Evolutionary conservation across 2,888 invertebrate species (phyloP), one percentile per base, ranked within the genome.

Genomic region (Keiferia lycopersicella): DNA sequence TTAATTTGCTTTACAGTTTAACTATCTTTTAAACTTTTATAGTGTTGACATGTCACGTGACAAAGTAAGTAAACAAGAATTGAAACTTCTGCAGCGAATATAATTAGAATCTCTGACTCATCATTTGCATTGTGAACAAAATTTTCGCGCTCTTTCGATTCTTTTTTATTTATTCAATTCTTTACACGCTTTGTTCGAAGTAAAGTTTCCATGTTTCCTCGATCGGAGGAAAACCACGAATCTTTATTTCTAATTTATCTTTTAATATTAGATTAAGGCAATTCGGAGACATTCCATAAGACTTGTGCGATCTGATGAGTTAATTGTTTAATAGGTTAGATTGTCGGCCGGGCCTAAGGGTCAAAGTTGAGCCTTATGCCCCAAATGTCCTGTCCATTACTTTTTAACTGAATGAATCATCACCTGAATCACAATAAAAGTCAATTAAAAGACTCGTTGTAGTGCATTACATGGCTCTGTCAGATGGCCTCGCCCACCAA

Each of bases 171-270:
- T 70, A 67, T 68, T 71, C 68, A 69, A 73, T 64, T 72, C 71
- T 64, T 64, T 66, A 51, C 51, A 51, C 51, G 51, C 51, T 51
- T 51, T 65, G 12, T 64, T 58, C 61, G 68, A 71, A 73, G 76
- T 77, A 75, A 85, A 84, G 80, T 81, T 66, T 84, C 86, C 65
- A 70, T 70, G 75, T 81, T 82, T 87, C 87, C 85, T 87, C 82
- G 67, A 10, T 16, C 6, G 18, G 77, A 86, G 84, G 87, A 86
- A 78, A 73, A 71, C 67, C 73, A 69, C 74, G 80, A 75, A 80
- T 73, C 79, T 82, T 82, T 65, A 56, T 60, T 64, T 64, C 26
- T 57, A 16, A 18, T 53, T 30, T 34, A 34, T 34, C 34, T 53
- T 30, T 51, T 51, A 39, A 45, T 10, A 16, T 63, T 63, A 65